Base-by-base conservation (phyloP, 2,113 vertebrate genomes). In the Lathamus discolor region DNA sequence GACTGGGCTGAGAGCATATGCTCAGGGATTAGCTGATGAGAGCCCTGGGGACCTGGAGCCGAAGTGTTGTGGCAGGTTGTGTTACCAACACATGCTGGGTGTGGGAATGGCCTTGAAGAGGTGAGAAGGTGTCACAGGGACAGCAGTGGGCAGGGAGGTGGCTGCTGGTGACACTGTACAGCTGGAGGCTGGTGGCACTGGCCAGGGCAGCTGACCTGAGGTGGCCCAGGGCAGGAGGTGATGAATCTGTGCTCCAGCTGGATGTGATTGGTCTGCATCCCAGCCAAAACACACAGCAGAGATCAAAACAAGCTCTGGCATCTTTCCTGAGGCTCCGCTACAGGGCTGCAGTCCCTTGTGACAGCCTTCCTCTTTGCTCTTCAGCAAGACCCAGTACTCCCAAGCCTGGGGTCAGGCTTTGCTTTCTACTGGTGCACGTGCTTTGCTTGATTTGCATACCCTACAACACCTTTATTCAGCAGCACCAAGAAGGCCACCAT, bases 41-140 rank as follows among this genome's bases (percentile, higher is more conserved):
- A 87, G 16, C 7, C 8, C 16, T 39, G 25, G 28, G 17, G 19
- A 61, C 17, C 13, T 67, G 8, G 7, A 84, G 43, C 7, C 13
- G 22, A 44, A 6, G 14, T 22, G 28, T 5, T 41, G 12, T 13
- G 25, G 28, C 23, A 64, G 17, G 27, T 8, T 55, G 11, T 19
- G 16, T 43, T 43, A 16, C 28, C 14, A 57, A 6, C 17, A 22
- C 8, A 5, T 29, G n/a, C 15, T 31, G 46, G 39, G 27, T 51
- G 10, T 0, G 1, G 6, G 7, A 51, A 62, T 31, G 35, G 48
- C 39, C 9, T 2, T 13, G 20, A 64, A 55, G 20, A 17, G 6
- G 5, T 52, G 13, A 41, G 22, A 46, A 35, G 17, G 35, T 1
- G 6, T 31, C 55, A 74, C 10, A 61, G 8, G 5, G 41, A 43